phyloP scores from a whole-genome alignment of 2,888 invertebrate species.

The Pyrrhosoma nymphula region DNA sequence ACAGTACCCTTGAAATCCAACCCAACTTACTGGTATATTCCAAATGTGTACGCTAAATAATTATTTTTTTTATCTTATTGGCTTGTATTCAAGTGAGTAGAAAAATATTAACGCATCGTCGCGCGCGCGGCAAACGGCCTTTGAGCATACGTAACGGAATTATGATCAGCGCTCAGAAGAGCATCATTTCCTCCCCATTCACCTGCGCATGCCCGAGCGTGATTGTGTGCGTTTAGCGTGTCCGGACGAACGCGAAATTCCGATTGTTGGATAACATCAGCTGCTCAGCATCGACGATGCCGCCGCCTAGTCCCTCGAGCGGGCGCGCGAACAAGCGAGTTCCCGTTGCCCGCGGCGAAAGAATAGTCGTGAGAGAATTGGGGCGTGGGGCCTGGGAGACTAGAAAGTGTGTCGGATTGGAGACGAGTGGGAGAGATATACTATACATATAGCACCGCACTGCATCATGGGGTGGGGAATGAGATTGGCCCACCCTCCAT shows the following conservation, averaged over 20 bases:
- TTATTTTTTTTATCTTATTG: no score
- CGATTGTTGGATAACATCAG: background rate
- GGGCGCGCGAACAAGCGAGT: background rate
- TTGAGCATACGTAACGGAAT: background rate
- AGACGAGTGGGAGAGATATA: background rate
- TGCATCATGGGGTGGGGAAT: background rate
- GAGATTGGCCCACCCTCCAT: background rate
- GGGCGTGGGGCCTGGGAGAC: slow-evolving; percentile 30
- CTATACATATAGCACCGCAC: background rate
- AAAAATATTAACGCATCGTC: background rate
- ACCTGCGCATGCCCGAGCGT: background rate
- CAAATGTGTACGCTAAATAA: no score
- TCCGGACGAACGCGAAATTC: background rate
- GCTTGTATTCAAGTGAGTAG: no score
- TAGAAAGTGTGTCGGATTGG: slow-evolving; percentile 58
- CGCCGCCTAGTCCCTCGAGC: background rate
- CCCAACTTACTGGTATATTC: no score
- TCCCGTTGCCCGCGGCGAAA: background rate
- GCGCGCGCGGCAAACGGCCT: background rate
- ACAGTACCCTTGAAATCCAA: no score
- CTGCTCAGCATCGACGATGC: background rate
- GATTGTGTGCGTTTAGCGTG: background rate
- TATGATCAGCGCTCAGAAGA: background rate
- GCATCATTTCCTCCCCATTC: background rate
- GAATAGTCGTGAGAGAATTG: background rate